Percentiles rank a stretch among this genome's conserved stretches.
Conservation (phyloP, 2,797 vertebrate genomes). For the Clarias platycephalus region DNA sequence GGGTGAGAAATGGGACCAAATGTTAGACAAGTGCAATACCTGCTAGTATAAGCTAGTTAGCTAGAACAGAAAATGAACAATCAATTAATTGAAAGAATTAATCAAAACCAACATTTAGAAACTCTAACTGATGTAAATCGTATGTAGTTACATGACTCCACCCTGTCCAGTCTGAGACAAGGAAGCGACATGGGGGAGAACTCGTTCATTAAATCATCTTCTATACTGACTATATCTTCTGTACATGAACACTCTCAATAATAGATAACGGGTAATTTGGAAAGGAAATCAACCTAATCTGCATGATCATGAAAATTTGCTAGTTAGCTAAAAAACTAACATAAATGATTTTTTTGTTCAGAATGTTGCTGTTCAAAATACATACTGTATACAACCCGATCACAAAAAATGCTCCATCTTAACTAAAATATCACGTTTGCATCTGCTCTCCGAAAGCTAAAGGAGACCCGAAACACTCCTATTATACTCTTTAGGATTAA, state of each 20-base stretch:
- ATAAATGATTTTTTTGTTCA: not conserved
- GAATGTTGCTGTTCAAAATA: not conserved
- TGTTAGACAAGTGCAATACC: not conserved
- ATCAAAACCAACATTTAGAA: no score
- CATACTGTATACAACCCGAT: not conserved
- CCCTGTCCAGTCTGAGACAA: no score
- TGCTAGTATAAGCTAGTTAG: not conserved
- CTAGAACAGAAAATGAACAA: not conserved
- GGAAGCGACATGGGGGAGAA: no score
- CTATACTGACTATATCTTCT: no score
- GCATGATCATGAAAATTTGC: not conserved
- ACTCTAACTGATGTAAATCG: no score
- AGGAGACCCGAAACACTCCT: not conserved
- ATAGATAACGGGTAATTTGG: no score
- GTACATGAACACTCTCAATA: no score
- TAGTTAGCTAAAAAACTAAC: not conserved
- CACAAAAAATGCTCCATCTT: not conserved
- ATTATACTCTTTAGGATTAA: not conserved
- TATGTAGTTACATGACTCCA: no score
- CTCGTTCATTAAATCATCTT: no score
- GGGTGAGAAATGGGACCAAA: not conserved
- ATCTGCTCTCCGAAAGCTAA: not conserved
- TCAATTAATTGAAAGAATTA: no score
- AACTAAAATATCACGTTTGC: not conserved
- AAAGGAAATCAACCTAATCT: no score